Evolutionary conservation across 2,113 vertebrate genomes (phyloP), one percentile per base, ranked within the genome.

Genomic region (Columbina picui): DNA sequence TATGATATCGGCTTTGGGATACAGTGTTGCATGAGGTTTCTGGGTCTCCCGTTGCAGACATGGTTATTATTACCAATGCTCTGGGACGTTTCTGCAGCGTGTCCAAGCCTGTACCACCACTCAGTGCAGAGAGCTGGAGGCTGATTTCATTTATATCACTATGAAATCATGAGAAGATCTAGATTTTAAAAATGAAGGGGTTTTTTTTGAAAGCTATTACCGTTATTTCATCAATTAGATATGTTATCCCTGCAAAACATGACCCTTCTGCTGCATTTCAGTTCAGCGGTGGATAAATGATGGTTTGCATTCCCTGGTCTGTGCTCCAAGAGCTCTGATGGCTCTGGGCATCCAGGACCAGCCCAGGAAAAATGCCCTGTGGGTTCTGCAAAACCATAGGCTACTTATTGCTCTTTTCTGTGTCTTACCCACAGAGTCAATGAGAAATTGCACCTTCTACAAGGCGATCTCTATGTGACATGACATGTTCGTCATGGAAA

Each of bases 261-360:
- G 43, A 45, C 43, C 17, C 18, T 45, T 18, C 43, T 45, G 43
- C 43, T 18, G 8, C 43, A 18, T 45, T 45, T 45, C 43, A 19
- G 43, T 19, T 19, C 43, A 45, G 43, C 43, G 9, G 43, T 45
- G 43, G 43, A 45, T 45, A 68, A 49, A 20, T 49, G 47, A 5
- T 2, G 9, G 32, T 14, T 57, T 5, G 4, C 4, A 2, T 15
- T 27, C 17, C 50, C 36, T 10, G 50, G 21, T 1, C 22, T 1
- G 15, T 29, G 50, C 38, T 45, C 43, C 43, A 45, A 7, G 41
- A 36, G 65, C 32, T 12, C 49, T 2, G n/a, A n/a, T 12, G 82
- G n/a, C 81, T 45, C 43, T 45, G 43, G 17, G 43, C 43, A 45
- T 17, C 43, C 43, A 45, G 18, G 34, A 16, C 19, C 65, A 22